Evolutionary conservation across 2,888 invertebrate species (phyloP).

Genomic region (Lithophane leautieri): DNA sequence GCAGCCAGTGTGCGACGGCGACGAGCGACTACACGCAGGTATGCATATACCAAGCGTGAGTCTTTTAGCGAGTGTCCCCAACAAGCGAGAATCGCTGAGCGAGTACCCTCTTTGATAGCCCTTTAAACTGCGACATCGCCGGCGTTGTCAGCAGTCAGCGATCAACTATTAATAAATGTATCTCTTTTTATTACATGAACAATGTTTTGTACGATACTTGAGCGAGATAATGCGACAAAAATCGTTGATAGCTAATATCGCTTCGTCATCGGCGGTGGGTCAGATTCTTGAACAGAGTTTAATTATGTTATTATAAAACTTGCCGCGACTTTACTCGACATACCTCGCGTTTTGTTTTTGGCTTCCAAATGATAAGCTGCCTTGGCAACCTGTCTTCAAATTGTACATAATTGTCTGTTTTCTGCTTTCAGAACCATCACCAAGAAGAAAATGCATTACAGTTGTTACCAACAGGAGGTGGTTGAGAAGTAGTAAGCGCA

Average conservation of each 20-base stretch:
- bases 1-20: too few relatives aligned
- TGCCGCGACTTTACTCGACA: neutral
- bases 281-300: neutral
- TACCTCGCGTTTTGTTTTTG: neutral
- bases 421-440: constrained; percentile 75
- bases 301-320: neutral
- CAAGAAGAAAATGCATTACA: constrained; percentile 63
- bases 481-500: constrained; percentile 82
- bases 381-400: neutral
- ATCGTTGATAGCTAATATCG: too few relatives aligned
- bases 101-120: too few relatives aligned
- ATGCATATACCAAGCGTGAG: too few relatives aligned
- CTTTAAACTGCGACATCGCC: too few relatives aligned
- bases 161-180: neutral
- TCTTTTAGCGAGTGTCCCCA: too few relatives aligned
- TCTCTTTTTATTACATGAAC: neutral
- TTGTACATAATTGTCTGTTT: constrained; percentile 13
- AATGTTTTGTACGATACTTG: too few relatives aligned
- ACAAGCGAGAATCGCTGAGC: too few relatives aligned
- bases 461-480: constrained; percentile 76
- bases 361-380: neutral
- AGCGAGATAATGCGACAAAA: too few relatives aligned
- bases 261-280: too few relatives aligned
- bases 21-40: too few relatives aligned
- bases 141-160: neutral